Evolutionary conservation across 2,888 invertebrate species (phyloP), one percentile per base, ranked within the genome.

Genomic region (Catocala sponsa): DNA sequence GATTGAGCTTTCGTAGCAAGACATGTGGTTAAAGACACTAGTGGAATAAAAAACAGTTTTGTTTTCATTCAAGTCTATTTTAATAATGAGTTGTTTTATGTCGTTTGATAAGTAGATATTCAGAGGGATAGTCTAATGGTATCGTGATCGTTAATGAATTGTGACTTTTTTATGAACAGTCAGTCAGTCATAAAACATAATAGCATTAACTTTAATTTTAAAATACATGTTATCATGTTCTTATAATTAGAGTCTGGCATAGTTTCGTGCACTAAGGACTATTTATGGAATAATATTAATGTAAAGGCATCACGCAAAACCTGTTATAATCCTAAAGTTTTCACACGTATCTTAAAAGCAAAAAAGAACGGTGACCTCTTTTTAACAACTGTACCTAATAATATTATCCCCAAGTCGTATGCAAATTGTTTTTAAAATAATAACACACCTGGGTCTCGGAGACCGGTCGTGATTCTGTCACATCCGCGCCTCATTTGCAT

Each of bases 401-500:
- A 61, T 66, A 72, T 70, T 55, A 72, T 75, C 77, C 80, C 83
- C 74, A 79, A 76, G 77, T 80, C 64, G 65, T 68, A 72, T 76
- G 68, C 68, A 74, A 74, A 72, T 74, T 71, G 78, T 75, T 78
- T 83, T 79, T 87, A 86, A 89, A 90, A 88, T 89, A 89, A 90
- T 85, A 85, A 80, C 85, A 82, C 90, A 91, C 90, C 92, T 91
- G 93, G 91, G 81, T 76, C 71, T 65, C 68, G 64, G 74, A 83
- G 89, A 91, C 90, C 91, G 91, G 88, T 90, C 84, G 84, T 81
- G 86, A 88, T 87, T 90, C 79, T 76, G 82, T 85, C 85, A 83
- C 86, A 88, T 88, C 83, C 85, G 80, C 70, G 69, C 56, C 84
- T 86, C 80, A 93, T 94, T 93, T 91, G 92, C 94, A 94, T 94